Conservation (phyloP, 2,888 invertebrate genomes). For the Polyommatus iphigenia region DNA sequence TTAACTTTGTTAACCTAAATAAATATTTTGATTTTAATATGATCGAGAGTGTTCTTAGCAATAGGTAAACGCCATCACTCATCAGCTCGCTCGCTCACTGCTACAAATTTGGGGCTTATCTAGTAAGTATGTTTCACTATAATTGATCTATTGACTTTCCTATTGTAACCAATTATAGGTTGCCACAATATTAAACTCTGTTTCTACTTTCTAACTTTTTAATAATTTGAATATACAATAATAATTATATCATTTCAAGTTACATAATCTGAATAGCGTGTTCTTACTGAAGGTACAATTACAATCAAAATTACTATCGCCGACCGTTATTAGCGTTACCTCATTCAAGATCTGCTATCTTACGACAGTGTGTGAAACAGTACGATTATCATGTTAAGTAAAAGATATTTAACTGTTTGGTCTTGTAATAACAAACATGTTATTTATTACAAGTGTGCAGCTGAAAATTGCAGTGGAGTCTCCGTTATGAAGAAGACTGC, state of each 20-base stretch:
- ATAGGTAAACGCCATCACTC: no score
- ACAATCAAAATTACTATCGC: constrained; percentile 6
- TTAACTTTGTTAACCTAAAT: no score
- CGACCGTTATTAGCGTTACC: constrained; percentile 4
- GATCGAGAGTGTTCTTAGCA: no score
- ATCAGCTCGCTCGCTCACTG: no score
- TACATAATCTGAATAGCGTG: constrained; percentile 19
- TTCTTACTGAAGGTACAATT: constrained; percentile 14
- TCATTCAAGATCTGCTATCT: not conserved
- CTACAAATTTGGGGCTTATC: no score
- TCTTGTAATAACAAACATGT: not conserved
- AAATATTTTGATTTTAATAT: no score
- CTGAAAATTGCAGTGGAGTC: no score
- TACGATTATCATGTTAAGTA: not conserved
- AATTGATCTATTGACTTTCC: not conserved
- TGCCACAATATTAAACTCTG: not conserved
- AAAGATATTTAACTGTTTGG: not conserved
- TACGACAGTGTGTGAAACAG: constrained; percentile 17
- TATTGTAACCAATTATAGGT: not conserved
- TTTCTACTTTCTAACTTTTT: not conserved
- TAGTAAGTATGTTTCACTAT: no score
- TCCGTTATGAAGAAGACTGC: not conserved
- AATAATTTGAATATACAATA: not conserved
- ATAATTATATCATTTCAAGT: not conserved
- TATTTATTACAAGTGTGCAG: not conserved